A percentile compares a stretch with the other conserved stretches of the same genome.
Evolutionary conservation across 2,888 invertebrate genomes (phyloP).

Genomic region (Crossocerus cetratus): DNA sequence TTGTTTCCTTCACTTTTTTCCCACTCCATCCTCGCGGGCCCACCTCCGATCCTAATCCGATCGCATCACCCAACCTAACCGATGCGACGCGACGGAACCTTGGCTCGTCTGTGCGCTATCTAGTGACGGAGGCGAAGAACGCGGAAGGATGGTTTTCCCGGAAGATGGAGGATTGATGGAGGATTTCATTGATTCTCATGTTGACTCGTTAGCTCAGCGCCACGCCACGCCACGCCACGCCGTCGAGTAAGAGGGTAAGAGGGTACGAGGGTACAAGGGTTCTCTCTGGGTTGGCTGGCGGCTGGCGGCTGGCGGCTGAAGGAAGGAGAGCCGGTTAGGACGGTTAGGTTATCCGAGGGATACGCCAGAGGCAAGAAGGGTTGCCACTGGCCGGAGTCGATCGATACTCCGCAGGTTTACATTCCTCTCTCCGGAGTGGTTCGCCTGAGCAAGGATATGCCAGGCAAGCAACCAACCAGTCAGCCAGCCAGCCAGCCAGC

Average conservation of each 20-base stretch:
- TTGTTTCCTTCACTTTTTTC: not conserved
- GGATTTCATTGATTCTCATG: not conserved
- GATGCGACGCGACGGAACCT: too few species aligned
- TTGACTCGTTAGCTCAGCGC: not conserved
- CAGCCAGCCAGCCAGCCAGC: not conserved
- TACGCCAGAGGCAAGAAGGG: constrained; percentile 14
- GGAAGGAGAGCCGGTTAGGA: not conserved
- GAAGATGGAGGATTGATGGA: not conserved
- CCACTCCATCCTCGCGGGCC: too few species aligned
- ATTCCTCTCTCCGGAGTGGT: constrained; percentile 32
- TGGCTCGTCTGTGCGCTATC: too few species aligned
- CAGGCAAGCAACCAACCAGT: too few species aligned
- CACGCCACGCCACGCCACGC: too few species aligned
- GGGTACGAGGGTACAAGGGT: not conserved
- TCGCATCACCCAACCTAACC: too few species aligned
- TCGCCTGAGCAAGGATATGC: constrained; percentile 1
- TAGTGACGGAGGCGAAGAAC: not conserved
- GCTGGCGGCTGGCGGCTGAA: too few species aligned
- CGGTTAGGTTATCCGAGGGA: not conserved
- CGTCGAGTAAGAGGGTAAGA: not conserved
- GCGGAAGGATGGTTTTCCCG: not conserved
- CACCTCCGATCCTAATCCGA: too few species aligned
- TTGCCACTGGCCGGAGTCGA: constrained; percentile 29
- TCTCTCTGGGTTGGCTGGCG: not conserved
- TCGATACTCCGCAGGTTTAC: constrained; percentile 56